A percentile compares a stretch with the other conserved stretches of the same genome.
phyloP scores from a whole-genome alignment of 2,888 invertebrate genomes.

The Caenorhabditis drosophilae region DNA sequence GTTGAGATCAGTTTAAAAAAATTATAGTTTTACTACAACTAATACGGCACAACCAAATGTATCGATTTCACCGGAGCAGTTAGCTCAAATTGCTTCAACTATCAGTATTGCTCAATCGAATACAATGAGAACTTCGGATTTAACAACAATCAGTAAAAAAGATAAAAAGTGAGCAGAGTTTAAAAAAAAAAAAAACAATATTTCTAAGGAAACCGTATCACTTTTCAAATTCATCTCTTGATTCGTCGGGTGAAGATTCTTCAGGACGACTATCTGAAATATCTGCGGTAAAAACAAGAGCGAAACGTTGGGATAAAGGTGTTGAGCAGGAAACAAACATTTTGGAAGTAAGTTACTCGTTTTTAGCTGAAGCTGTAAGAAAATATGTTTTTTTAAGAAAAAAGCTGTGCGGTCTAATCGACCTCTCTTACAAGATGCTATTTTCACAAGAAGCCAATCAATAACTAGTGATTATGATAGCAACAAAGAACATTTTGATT shows the following conservation, averaged over 20 bases:
- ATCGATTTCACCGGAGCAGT: conserved; percentile 42
- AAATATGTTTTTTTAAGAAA: conserved; percentile 33
- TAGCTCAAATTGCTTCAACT: conserved; percentile 52
- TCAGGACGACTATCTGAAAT: conserved; percentile 25
- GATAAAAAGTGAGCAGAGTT: conserved; percentile 6
- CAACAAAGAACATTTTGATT: conserved; percentile 57
- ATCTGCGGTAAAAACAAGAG: conserved; percentile 15
- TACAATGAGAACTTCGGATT: conserved; percentile 31
- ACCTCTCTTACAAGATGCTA: conserved; percentile 44
- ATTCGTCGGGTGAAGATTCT: conserved; percentile 53
- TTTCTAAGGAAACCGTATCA: conserved; percentile 40
- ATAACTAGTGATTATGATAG: conserved; percentile 61
- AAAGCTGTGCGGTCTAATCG: conserved; percentile 22
- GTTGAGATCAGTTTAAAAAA: neutral
- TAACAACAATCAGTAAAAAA: conserved; percentile 15
- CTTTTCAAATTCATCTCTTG: conserved; percentile 44
- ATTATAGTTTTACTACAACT: conserved; percentile 6
- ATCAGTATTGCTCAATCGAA: conserved; percentile 37
- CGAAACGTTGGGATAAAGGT: conserved; percentile 25
- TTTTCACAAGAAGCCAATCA: conserved; percentile 55
- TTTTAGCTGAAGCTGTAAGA: too few relatives aligned
- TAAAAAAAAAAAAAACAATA: neutral
- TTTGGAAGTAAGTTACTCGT: conserved; percentile 1
- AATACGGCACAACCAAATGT: conserved; percentile 19
- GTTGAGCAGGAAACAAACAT: conserved; percentile 1